phyloP scores from a whole-genome alignment of 2,888 invertebrate genomes.

The Troides aeacus region DNA sequence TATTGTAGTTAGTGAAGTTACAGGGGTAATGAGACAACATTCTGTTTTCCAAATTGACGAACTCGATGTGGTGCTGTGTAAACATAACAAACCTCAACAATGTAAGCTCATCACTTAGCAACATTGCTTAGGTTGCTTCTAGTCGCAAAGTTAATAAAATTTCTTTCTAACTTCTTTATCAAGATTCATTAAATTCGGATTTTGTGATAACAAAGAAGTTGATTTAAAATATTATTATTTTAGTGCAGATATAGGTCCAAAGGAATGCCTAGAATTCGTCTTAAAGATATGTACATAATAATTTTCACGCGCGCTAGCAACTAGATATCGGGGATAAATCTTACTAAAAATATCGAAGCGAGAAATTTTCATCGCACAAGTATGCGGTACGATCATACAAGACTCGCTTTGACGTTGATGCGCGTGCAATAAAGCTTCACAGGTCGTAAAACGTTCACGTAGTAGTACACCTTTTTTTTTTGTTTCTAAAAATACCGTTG shows the following conservation, averaged over 20 bases:
- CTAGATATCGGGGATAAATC: constrained; percentile 43
- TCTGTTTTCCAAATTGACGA: too few relatives aligned
- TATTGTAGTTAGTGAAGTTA: too few relatives aligned
- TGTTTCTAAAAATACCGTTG: not conserved
- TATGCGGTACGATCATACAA: constrained; percentile 50
- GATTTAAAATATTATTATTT: too few relatives aligned
- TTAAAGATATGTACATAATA: constrained; percentile 40
- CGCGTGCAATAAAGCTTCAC: constrained; percentile 44
- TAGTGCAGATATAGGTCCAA: too few relatives aligned
- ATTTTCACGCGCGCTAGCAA: constrained; percentile 47
- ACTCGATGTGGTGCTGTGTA: too few relatives aligned
- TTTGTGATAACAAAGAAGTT: not conserved
- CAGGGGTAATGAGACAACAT: too few relatives aligned
- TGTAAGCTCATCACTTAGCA: too few relatives aligned
- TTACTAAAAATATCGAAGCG: constrained; percentile 54
- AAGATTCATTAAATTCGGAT: not conserved
- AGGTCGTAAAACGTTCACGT: constrained; percentile 41
- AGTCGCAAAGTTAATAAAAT: too few relatives aligned
- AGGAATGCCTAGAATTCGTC: constrained; percentile 15
- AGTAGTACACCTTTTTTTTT: not conserved
- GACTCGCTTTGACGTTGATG: constrained; percentile 49
- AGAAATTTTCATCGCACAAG: constrained; percentile 53
- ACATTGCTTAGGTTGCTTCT: too few relatives aligned
- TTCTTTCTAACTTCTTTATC: not conserved
- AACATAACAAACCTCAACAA: too few relatives aligned